These are phyloP conservation scores for Poeciliopsis presidionis DNA, from an alignment of 2,797 vertebrate species.

Conservation along the genomic window DNA sequence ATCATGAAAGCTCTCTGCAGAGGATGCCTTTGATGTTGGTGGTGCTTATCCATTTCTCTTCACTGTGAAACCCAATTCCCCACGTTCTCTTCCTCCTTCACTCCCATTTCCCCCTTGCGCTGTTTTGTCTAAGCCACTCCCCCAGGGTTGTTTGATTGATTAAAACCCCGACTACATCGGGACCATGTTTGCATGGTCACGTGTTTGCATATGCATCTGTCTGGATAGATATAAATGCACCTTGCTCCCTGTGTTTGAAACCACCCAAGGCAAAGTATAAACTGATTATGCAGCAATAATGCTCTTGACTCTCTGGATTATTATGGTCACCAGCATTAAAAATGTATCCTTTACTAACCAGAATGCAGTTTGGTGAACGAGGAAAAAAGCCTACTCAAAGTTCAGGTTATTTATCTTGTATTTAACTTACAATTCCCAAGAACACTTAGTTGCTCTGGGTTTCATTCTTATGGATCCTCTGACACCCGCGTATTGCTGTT, in stretches of 20 bases:
- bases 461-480: not conserved
- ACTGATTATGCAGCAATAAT: conserved; percentile 69
- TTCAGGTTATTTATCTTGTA: not conserved
- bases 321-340: conserved; percentile 61
- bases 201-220: conserved; percentile 17
- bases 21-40: conserved; percentile 70
- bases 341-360: conserved; percentile 33
- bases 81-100: conserved; percentile 39
- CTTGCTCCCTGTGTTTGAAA: conserved; percentile 47
- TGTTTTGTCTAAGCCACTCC: conserved; percentile 45
- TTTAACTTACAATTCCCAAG: not conserved
- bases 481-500: conserved; percentile 12
- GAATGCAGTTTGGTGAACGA: conserved; percentile 16
- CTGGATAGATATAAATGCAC: conserved; percentile 20
- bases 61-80: conserved; percentile 49
- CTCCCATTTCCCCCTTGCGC: conserved; percentile 43
- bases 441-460: not conserved
- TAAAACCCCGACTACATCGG: conserved; percentile 60
- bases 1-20: conserved; percentile 65
- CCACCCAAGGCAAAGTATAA: conserved; percentile 57
- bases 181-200: too few relatives aligned
- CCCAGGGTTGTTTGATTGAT: conserved; percentile 67
- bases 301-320: conserved; percentile 51
- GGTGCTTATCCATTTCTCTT: conserved; percentile 52
- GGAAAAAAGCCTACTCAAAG: not conserved